Conservation (phyloP, 1,140 invertebrate species). For the Drosophila yakuba region DNA sequence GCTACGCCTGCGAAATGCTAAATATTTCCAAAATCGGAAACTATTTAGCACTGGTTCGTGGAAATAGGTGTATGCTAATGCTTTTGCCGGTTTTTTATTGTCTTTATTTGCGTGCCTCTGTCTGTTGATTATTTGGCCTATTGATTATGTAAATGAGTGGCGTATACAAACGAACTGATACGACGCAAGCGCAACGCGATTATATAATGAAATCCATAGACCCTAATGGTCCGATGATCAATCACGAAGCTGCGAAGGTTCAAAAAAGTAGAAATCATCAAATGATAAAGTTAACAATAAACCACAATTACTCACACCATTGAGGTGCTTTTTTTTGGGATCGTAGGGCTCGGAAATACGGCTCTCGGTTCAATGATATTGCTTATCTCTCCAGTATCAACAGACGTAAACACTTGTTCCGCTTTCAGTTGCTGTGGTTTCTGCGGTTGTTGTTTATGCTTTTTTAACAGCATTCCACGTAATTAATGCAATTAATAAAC, state of each 20-base stretch:
- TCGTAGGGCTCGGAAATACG: slow-evolving; percentile 34
- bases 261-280: slow-evolving; percentile 36
- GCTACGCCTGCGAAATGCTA: slow-evolving; percentile 23
- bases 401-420: slow-evolving; percentile 57
- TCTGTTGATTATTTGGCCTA: slow-evolving; percentile 29
- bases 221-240: slow-evolving; percentile 58
- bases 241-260: slow-evolving; percentile 40
- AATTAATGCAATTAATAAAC: slow-evolving; percentile 72
- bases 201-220: slow-evolving; percentile 50
- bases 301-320: slow-evolving; percentile 59
- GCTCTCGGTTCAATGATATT: slow-evolving; percentile 11
- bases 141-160: slow-evolving; percentile 63
- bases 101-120: slow-evolving; percentile 11
- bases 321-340: slow-evolving; percentile 11
- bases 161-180: slow-evolving; percentile 31
- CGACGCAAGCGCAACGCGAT: slow-evolving; percentile 65
- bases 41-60: slow-evolving; percentile 64
- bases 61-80: slow-evolving; percentile 35
- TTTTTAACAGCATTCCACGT: slow-evolving; percentile 47
- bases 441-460: slow-evolving; percentile 22
- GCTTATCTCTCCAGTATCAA: slow-evolving; percentile 59
- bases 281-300: slow-evolving; percentile 46
- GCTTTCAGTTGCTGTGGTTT: slow-evolving; percentile 38
- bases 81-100: slow-evolving; percentile 45
- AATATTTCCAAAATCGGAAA: slow-evolving; percentile 34